These are phyloP conservation scores for Malurus alboscapulatus DNA, from an alignment of 2,113 vertebrate genomes.

Conservation along the genomic window DNA sequence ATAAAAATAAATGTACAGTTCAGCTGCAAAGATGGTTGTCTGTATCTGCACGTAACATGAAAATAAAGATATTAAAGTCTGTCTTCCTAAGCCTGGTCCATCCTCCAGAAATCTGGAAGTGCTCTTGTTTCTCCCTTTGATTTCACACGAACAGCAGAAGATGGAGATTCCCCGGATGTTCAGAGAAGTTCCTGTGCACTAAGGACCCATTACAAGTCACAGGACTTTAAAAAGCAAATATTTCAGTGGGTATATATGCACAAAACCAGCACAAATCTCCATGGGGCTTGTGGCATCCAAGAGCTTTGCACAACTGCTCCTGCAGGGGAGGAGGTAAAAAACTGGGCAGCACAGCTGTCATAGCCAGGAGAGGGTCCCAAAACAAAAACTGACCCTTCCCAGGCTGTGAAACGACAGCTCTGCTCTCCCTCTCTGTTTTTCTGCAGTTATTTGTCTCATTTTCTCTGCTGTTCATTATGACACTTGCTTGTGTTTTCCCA, in stretches of 20 bases:
- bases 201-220: not conserved
- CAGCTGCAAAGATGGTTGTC: not conserved
- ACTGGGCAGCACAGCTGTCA: not conserved
- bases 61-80: not conserved
- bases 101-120: not conserved
- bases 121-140: not conserved
- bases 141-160: not conserved
- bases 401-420: not conserved
- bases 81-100: not conserved
- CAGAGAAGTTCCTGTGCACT: not conserved
- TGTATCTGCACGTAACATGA: not conserved
- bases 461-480: not conserved
- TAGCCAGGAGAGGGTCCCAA: not conserved
- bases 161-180: not conserved
- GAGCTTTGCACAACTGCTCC: not conserved
- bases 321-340: not conserved
- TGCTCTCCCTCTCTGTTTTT: not conserved
- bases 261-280: not conserved
- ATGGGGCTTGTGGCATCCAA: not conserved
- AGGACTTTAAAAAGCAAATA: fast-evolving
- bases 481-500: not conserved
- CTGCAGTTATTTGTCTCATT: not conserved
- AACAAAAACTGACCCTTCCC: not conserved
- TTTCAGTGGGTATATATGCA: not conserved
- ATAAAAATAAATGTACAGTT: not conserved